A percentile compares a stretch with the other conserved stretches of the same genome.
These are phyloP conservation scores for Himalopsyche anomala DNA, from an alignment of 2,888 invertebrate species.

Conservation along the genomic window DNA sequence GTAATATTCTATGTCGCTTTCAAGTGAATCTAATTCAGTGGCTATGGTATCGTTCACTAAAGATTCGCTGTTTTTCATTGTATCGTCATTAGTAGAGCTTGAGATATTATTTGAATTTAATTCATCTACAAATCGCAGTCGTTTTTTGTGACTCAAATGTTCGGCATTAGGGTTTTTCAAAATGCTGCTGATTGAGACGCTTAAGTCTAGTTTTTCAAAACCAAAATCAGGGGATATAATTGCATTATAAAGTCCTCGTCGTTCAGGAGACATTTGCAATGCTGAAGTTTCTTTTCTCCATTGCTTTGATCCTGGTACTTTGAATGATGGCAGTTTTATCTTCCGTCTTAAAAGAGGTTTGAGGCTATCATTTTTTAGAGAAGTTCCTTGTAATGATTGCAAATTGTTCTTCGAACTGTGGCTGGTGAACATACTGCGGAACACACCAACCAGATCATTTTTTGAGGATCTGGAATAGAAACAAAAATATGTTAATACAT, in stretches of 20 bases:
- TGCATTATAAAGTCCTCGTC: neutral
- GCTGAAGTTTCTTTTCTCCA: neutral
- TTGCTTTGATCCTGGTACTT: slow-evolving; percentile 28
- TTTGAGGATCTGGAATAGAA: slow-evolving; percentile 53
- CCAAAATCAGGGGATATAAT: neutral
- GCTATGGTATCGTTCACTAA: neutral
- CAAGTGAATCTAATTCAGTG: neutral
- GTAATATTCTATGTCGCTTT: slow-evolving; percentile 53
- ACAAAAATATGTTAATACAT: slow-evolving; percentile 24
- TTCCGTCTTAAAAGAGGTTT: slow-evolving; percentile 47
- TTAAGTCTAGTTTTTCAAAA: slow-evolving; percentile 51
- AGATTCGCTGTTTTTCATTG: neutral
- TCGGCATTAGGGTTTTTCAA: slow-evolving; percentile 45
- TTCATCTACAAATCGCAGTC: slow-evolving; percentile 47
- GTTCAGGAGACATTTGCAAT: slow-evolving; percentile 36
- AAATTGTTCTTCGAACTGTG: slow-evolving; percentile 1
- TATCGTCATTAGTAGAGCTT: neutral
- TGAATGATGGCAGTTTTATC: slow-evolving; percentile 41
- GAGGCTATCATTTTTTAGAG: slow-evolving; percentile 16
- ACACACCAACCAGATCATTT: slow-evolving; percentile 52
- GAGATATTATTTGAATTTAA: neutral
- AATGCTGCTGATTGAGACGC: slow-evolving; percentile 45
- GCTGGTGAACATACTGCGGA: slow-evolving; percentile 51
- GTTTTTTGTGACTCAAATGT: slow-evolving; percentile 43
- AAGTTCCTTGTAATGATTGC: neutral